phyloP scores from a whole-genome alignment of 2,888 invertebrate genomes.

The Brachypalpus laphriformis region DNA sequence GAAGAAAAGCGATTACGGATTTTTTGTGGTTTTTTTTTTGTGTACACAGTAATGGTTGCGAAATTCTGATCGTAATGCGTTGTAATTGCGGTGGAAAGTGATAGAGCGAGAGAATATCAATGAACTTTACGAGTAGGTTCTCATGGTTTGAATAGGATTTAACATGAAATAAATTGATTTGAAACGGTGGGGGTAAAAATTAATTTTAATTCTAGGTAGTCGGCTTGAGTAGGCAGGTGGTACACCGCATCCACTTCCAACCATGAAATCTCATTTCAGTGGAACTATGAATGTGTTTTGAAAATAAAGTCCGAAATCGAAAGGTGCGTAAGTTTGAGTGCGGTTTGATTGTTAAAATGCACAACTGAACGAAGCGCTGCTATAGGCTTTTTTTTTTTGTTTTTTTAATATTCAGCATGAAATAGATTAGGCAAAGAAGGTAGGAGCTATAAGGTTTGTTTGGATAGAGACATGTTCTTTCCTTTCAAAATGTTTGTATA shows the following conservation, averaged over 20 bases:
- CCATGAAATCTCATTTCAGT: not conserved
- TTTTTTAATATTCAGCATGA: too few species aligned
- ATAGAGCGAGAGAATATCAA: conserved; percentile 31
- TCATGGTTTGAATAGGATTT: conserved; percentile 13
- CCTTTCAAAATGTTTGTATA: too few species aligned
- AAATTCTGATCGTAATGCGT: conserved; percentile 40
- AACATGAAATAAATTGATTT: conserved; percentile 24
- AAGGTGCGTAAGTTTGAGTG: not conserved
- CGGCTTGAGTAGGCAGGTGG: not conserved
- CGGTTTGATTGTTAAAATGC: not conserved
- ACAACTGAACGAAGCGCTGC: not conserved
- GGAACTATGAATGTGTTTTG: not conserved
- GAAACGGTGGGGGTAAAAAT: conserved; percentile 2
- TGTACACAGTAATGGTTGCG: too few species aligned
- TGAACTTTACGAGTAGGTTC: conserved; percentile 38
- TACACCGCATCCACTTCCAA: not conserved
- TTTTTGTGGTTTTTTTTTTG: conserved; percentile 20
- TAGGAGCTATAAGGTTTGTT: too few species aligned
- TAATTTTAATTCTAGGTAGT: not conserved
- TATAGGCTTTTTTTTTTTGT: too few species aligned
- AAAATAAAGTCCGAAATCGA: not conserved
- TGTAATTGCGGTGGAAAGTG: conserved; percentile 44
- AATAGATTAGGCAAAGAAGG: too few species aligned
- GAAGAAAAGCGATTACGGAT: conserved; percentile 1
- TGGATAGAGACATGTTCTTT: too few species aligned